These are phyloP conservation scores for Dromaius novaehollandiae DNA, from an alignment of 2,113 vertebrate genomes.

Conservation along the genomic window DNA sequence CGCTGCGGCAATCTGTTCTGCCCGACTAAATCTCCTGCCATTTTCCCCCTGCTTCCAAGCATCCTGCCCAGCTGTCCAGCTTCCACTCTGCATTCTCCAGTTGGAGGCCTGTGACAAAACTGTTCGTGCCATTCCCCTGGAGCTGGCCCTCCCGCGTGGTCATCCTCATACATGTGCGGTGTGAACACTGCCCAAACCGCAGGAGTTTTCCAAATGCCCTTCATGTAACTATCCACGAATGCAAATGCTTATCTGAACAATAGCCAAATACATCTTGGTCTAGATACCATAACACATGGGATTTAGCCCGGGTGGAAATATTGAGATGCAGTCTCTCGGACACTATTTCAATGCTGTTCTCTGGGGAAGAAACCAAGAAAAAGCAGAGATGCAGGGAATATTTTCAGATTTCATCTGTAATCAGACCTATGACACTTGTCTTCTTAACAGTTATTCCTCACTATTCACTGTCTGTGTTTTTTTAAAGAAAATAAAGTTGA, in stretches of 20 bases:
- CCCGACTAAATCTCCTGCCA: neutral
- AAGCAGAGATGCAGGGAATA: neutral
- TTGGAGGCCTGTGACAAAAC: neutral
- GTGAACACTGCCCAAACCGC: neutral
- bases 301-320: neutral
- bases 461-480: neutral
- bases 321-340: neutral
- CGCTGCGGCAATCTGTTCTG: neutral
- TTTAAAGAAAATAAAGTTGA: neutral
- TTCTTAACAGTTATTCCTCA: neutral
- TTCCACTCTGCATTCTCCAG: neutral
- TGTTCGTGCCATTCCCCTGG: neutral
- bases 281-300: neutral
- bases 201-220: neutral
- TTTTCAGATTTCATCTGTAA: neutral
- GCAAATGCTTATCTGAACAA: slow-evolving; percentile 9
- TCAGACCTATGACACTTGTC: neutral
- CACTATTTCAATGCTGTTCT: neutral
- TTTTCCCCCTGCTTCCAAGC: neutral
- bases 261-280: neutral
- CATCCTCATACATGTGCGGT: neutral
- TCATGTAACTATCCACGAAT: neutral
- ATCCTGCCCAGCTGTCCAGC: neutral
- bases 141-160: neutral
- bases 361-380: neutral